A percentile compares a stretch with the other conserved stretches of the same genome.
These are phyloP conservation scores for Euzophera pinguis DNA, from an alignment of 2,888 invertebrate species.

Conservation along the genomic window DNA sequence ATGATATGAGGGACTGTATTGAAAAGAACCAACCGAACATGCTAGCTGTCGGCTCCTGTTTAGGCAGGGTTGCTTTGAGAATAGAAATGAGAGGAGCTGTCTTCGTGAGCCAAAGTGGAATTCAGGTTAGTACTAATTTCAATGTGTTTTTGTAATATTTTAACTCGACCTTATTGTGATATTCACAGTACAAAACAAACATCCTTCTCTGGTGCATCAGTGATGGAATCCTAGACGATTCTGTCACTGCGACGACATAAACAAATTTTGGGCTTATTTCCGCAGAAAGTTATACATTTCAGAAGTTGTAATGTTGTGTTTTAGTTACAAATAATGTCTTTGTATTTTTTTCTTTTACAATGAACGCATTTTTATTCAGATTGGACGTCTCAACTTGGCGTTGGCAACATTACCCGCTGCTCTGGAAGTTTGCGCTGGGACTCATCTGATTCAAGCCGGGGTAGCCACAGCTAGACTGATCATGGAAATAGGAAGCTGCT, in stretches of 20 bases:
- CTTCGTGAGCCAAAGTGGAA: conserved; percentile 45
- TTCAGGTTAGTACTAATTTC: conserved; percentile 38
- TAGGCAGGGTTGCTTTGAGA: conserved; percentile 46
- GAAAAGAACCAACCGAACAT: conserved; percentile 35
- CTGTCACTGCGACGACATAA: no score
- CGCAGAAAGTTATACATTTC: no score
- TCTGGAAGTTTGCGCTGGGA: conserved; percentile 59
- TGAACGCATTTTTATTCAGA: conserved; percentile 33
- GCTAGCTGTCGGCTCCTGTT: conserved; percentile 45
- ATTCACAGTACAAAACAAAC: no score
- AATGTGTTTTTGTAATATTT: no score
- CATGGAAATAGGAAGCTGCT: conserved; percentile 55
- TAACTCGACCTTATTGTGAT: no score
- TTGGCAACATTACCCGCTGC: conserved; percentile 53
- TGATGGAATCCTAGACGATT: no score
- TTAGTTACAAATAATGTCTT: no score
- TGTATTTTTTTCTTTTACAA: background rate
- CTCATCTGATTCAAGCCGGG: conserved; percentile 50
- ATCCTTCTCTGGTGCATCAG: no score
- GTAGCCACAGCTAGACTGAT: conserved; percentile 51
- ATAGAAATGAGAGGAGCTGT: conserved; percentile 47
- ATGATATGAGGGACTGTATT: conserved; percentile 51
- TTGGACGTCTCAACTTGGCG: conserved; percentile 53
- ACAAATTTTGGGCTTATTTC: no score
- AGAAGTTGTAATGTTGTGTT: no score